A percentile compares a stretch with the other conserved stretches of the same genome.
phyloP scores from a whole-genome alignment of 2,113 vertebrate genomes.

The Oreocharis arfaki region DNA sequence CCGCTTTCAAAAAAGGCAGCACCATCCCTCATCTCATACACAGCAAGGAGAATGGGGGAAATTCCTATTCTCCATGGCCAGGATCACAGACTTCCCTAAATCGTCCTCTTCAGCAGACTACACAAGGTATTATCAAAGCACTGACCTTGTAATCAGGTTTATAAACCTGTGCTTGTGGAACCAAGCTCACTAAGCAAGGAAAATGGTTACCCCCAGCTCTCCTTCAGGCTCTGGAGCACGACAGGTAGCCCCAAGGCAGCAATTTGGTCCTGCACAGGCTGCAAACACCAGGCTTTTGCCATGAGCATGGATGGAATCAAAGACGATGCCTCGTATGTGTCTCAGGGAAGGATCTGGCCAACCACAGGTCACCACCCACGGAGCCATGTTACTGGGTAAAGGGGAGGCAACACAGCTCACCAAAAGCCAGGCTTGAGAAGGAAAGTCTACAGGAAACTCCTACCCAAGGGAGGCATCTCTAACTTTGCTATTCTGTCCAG shows the following conservation, averaged over 20 bases:
- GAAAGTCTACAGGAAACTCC: not conserved
- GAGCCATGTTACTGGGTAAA: not conserved
- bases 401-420: not conserved
- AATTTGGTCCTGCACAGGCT: not conserved
- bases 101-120: not conserved
- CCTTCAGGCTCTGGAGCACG: not conserved
- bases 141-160: not conserved
- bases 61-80: not conserved
- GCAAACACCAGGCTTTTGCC: not conserved
- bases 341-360: not conserved
- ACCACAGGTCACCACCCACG: not conserved
- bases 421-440: not conserved
- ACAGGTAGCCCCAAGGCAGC: not conserved
- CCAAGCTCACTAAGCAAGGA: not conserved
- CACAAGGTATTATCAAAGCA: not conserved
- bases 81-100: not conserved
- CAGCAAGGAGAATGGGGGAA: not conserved
- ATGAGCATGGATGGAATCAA: not conserved
- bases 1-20: not conserved
- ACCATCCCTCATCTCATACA: not conserved
- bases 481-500: not conserved
- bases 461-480: not conserved
- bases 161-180: not conserved
- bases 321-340: not conserved
- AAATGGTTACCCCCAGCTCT: not conserved